These are phyloP conservation scores for Brachymystax lenok DNA, from an alignment of 2,797 vertebrate species.

Conservation along the genomic window DNA sequence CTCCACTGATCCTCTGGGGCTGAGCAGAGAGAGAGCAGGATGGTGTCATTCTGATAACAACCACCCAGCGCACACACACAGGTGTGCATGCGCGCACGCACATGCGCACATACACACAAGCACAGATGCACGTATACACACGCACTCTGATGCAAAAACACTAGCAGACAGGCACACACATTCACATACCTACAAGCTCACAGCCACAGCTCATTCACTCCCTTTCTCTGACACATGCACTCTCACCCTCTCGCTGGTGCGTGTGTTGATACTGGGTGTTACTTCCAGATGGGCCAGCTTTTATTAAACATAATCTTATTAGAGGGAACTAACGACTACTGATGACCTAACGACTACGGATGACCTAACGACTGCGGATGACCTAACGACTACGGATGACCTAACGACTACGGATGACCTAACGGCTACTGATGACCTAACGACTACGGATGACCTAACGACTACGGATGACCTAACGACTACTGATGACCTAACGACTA, in stretches of 20 bases:
- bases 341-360: neutral
- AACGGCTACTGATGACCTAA: neutral
- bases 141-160: constrained; percentile 4
- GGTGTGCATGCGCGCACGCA: constrained; percentile 1
- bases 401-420: neutral
- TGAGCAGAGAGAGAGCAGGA: constrained; percentile 60
- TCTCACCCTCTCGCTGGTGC: too few species aligned
- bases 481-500: too few species aligned
- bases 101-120: constrained; percentile 19
- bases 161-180: neutral
- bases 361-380: neutral
- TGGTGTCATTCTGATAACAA: constrained; percentile 75
- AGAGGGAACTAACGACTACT: neutral
- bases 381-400: neutral
- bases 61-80: constrained; percentile 22
- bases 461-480: too few species aligned
- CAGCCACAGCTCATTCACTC: neutral
- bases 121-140: constrained; percentile 17
- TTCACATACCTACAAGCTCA: neutral
- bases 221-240: neutral
- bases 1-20: constrained; percentile 74
- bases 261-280: neutral
- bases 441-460: too few species aligned
- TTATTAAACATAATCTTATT: neutral
- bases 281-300: neutral